These are phyloP conservation scores for Unio pictorum DNA, from an alignment of 2,888 invertebrate species.

Conservation along the genomic window DNA sequence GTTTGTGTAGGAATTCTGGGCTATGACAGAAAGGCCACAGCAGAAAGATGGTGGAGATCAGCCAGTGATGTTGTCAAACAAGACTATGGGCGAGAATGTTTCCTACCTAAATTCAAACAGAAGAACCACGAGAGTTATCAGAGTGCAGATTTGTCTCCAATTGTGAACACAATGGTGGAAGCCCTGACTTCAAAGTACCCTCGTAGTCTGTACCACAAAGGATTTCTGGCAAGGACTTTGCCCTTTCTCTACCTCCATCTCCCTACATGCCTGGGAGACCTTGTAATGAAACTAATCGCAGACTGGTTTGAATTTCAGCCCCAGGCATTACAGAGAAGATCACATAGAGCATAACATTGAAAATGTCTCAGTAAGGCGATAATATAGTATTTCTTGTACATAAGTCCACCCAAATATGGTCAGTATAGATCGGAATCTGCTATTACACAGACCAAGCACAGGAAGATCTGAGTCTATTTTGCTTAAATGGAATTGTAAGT, in stretches of 20 bases:
- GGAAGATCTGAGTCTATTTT: too few relatives aligned
- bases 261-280: constrained; percentile 46
- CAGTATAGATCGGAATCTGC: too few relatives aligned
- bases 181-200: constrained; percentile 52
- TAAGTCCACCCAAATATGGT: too few relatives aligned
- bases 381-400: too few relatives aligned
- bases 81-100: constrained; percentile 58
- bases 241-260: constrained; percentile 58
- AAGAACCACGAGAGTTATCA: constrained; percentile 41
- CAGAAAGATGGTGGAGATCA: constrained; percentile 58
- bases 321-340: constrained; percentile 10
- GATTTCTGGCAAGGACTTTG: constrained; percentile 49
- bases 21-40: constrained; percentile 50
- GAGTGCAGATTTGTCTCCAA: constrained; percentile 49
- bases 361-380: too few relatives aligned
- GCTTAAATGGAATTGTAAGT: too few relatives aligned
- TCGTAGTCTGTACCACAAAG: constrained; percentile 55
- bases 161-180: constrained; percentile 49
- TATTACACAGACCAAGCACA: too few relatives aligned
- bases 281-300: constrained; percentile 41
- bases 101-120: constrained; percentile 43
- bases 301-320: constrained; percentile 57
- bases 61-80: constrained; percentile 50
- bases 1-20: constrained; percentile 48
- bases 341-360: too few relatives aligned